phyloP scores from a whole-genome alignment of 1,140 invertebrate genomes.

The Calliopsis andreniformis region DNA sequence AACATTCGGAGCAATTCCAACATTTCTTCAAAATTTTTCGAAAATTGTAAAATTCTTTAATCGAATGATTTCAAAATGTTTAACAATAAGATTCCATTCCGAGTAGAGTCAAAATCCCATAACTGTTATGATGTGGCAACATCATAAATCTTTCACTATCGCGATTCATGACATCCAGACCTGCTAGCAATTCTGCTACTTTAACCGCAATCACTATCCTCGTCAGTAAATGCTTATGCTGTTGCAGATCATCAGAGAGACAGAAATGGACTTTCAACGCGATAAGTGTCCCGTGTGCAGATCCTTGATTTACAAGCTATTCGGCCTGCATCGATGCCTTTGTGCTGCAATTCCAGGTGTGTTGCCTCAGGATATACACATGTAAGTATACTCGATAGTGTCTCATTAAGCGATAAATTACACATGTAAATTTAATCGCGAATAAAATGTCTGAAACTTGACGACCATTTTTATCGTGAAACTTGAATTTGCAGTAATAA shows the following conservation, averaged over 20 bases:
- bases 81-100: too few species aligned
- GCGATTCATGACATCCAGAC: too few species aligned
- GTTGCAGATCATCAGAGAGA: constrained; percentile 13
- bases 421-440: constrained; percentile 16
- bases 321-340: constrained; percentile 9
- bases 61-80: too few species aligned
- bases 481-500: neutral
- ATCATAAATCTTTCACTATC: too few species aligned
- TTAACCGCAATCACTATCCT: neutral
- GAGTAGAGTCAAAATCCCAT: too few species aligned
- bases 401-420: constrained; percentile 45
- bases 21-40: too few species aligned
- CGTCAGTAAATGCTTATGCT: constrained; percentile 1
- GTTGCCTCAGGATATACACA: constrained; percentile 9
- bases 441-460: constrained; percentile 10
- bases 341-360: neutral
- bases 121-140: too few species aligned
- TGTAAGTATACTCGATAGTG: constrained; percentile 14
- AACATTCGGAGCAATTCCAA: too few species aligned
- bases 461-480: neutral
- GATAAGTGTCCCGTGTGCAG: constrained; percentile 13
- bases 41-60: too few species aligned
- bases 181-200: too few species aligned
- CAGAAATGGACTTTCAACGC: constrained; percentile 27
- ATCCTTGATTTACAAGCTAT: constrained; percentile 20